Percentiles rank a stretch among this genome's conserved stretches.
Conservation (phyloP, 2,113 vertebrate species). For the Bothrops jararaca region DNA sequence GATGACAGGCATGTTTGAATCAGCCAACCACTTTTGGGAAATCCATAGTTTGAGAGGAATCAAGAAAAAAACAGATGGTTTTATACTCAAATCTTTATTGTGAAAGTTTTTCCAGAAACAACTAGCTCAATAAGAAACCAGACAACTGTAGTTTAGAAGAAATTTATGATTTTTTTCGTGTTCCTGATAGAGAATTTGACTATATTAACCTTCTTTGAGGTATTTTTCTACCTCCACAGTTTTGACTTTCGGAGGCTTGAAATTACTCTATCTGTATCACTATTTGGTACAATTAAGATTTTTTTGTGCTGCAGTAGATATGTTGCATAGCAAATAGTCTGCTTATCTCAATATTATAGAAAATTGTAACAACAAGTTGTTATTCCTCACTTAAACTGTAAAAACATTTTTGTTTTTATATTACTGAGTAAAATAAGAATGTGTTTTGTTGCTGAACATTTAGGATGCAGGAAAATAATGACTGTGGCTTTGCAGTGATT, state of each 20-base stretch:
- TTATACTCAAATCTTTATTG: neutral
- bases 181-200: conserved; percentile 33
- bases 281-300: neutral
- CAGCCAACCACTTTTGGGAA: neutral
- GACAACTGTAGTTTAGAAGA: conserved; percentile 38
- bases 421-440: conserved; percentile 37
- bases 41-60: neutral
- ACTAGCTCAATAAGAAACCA: conserved; percentile 39
- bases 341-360: conserved; percentile 40
- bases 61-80: neutral
- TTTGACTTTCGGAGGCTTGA: conserved; percentile 23
- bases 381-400: conserved; percentile 31
- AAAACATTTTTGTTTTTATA: conserved; percentile 43
- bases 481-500: conserved; percentile 39
- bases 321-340: neutral
- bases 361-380: conserved; percentile 32
- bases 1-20: neutral
- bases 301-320: accelerated
- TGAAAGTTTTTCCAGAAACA: neutral
- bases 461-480: conserved; percentile 36
- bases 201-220: conserved; percentile 33
- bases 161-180: conserved; percentile 33
- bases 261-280: conserved; percentile 48
- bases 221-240: conserved; percentile 9
- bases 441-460: conserved; percentile 49